These are phyloP conservation scores for Philopotamus ludificatus DNA, from an alignment of 1,140 invertebrate genomes.

Conservation along the genomic window DNA sequence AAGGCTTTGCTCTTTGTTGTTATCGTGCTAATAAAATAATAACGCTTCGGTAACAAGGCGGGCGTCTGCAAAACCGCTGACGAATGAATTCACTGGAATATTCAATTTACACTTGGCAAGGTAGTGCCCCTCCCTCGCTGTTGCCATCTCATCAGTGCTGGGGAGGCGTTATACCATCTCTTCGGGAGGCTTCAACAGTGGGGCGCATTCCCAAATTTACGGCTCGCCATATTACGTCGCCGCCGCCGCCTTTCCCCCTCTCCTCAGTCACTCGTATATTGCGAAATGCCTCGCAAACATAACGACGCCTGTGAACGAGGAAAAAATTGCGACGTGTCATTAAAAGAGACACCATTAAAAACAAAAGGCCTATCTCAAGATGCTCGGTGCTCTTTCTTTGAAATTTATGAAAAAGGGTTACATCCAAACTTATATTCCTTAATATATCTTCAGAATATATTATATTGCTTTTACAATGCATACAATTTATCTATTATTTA, in stretches of 20 bases:
- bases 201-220: neutral
- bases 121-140: neutral
- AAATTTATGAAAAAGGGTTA: no score
- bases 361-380: no score
- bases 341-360: no score
- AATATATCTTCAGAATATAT: no score
- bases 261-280: neutral
- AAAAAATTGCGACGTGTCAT: no score
- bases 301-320: neutral
- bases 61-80: slow-evolving; percentile 15
- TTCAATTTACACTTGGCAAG: slow-evolving; percentile 10
- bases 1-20: neutral
- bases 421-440: no score
- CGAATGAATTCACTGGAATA: slow-evolving; percentile 21
- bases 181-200: neutral
- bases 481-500: no score
- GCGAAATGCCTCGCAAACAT: neutral
- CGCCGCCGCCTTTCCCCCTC: neutral
- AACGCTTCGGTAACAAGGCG: slow-evolving; percentile 15
- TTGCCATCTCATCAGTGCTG: neutral
- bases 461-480: no score
- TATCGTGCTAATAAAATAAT: slow-evolving; percentile 24
- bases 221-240: neutral
- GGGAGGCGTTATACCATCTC: no score
- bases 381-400: no score